Base-by-base conservation (phyloP, 92 coral and sea anemone species). In the Phenganax stokvisi region DNA sequence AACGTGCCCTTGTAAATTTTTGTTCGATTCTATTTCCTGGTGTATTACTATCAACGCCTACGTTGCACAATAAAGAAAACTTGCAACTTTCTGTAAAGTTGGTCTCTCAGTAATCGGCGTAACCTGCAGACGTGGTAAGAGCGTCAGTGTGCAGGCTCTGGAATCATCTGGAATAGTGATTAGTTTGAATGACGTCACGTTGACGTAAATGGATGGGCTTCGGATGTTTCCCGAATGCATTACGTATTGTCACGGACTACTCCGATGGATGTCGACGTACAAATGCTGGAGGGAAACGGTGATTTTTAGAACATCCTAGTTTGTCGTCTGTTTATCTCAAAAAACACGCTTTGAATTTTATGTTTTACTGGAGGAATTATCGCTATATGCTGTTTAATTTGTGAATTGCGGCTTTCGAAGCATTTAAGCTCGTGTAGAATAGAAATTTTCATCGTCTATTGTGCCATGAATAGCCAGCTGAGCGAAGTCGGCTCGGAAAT, bases 381-480 rank as follows among this genome's bases (percentile, higher is more conserved):
- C 11, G 47, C 52, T 37, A 9, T 9, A 53, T 37, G 20, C 13
- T 37, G 73, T 68, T 0, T 6, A 4, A 12, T 37, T 1, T 30
- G 47, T 68, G 47, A 68, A 68, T 11, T 30, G 31, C 47, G 73
- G 52, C 73, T 9, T 68, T 30, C 37, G 3, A 51, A 8, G 13
- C n/a, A 8, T 56, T 13, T 27, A 69, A 13, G 71, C 10, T 57
- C 12, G 6, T 12, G 20, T 10, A 4, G 16, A 44, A 27, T 17
- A 54, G 51, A 9, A 7, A 31, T 58, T 60, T 59, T 17, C 69
- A 28, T 11, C 63, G 54, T 47, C 56, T 58, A 6, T 57, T 56
- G 47, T 16, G 67, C 56, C 53, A 76, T 76, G 81, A 60, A 76
- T 31, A 76, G 56, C 10, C 25, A 12, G 47, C 47, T 37, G 27